phyloP scores from a whole-genome alignment of 2,113 vertebrate species.

The Paralichthys olivaceus region DNA sequence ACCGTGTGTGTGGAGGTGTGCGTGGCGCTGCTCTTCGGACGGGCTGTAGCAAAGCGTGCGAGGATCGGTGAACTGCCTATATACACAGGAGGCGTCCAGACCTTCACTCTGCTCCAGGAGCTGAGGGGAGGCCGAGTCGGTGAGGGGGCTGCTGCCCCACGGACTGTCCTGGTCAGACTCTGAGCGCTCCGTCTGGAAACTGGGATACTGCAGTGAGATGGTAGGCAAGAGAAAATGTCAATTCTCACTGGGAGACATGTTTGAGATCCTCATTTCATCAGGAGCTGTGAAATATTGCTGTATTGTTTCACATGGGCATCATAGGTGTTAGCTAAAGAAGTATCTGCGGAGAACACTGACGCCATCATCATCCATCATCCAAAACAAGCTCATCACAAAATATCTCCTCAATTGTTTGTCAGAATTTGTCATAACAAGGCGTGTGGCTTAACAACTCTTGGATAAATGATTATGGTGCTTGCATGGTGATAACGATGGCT shows the following conservation, averaged over 20 bases:
- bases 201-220: slow-evolving; percentile 85
- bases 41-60: slow-evolving; percentile 87
- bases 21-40: slow-evolving; percentile 81
- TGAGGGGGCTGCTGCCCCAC: slow-evolving; percentile 94
- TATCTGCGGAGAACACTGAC: no score
- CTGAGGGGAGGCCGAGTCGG: slow-evolving; percentile 91
- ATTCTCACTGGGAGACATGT: background rate
- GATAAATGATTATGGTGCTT: background rate
- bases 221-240: background rate
- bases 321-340: no score
- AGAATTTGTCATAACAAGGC: no score
- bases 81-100: slow-evolving; percentile 88
- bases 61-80: slow-evolving; percentile 88
- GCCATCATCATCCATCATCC: background rate
- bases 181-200: slow-evolving; percentile 92
- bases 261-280: background rate
- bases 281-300: background rate
- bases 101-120: slow-evolving; percentile 88
- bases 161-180: slow-evolving; percentile 96
- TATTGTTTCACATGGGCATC: background rate
- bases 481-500: background rate
- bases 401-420: no score
- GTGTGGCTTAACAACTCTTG: no score
- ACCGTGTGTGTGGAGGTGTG: slow-evolving; percentile 76
- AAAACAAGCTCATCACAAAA: background rate